Percentiles rank a stretch among this genome's conserved stretches.
phyloP scores from a whole-genome alignment of 2,113 vertebrate species.

The Marmota flaviventris region DNA sequence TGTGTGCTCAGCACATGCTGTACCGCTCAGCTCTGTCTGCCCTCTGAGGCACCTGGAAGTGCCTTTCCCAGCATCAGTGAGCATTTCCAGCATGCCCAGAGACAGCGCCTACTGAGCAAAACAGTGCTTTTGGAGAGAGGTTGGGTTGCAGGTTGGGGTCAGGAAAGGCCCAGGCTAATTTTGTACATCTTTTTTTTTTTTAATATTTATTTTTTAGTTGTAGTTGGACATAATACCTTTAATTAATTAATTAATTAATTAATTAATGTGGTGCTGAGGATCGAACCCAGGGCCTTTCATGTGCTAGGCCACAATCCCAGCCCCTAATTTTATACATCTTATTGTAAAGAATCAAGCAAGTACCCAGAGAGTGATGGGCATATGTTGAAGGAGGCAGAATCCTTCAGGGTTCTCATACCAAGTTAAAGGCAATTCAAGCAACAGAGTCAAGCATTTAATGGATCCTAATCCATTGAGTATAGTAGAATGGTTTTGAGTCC shows the following conservation, averaged over 20 bases:
- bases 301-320: too few species aligned
- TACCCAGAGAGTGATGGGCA: neutral
- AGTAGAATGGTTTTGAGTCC: neutral
- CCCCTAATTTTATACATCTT: neutral
- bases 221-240: too few species aligned
- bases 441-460: neutral
- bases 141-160: neutral
- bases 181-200: too few species aligned
- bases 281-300: too few species aligned
- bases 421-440: neutral
- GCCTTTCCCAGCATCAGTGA: neutral
- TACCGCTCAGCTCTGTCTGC: too few species aligned
- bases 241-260: too few species aligned
- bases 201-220: too few species aligned
- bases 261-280: too few species aligned
- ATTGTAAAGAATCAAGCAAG: neutral
- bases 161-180: neutral
- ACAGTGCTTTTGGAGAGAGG: neutral
- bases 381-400: neutral
- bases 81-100: neutral
- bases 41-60: neutral
- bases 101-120: neutral
- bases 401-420: neutral
- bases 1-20: fast-evolving
- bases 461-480: neutral